Evolutionary conservation across 2,797 vertebrate genomes (phyloP).

Genomic region (Gymnothorax javanicus): DNA sequence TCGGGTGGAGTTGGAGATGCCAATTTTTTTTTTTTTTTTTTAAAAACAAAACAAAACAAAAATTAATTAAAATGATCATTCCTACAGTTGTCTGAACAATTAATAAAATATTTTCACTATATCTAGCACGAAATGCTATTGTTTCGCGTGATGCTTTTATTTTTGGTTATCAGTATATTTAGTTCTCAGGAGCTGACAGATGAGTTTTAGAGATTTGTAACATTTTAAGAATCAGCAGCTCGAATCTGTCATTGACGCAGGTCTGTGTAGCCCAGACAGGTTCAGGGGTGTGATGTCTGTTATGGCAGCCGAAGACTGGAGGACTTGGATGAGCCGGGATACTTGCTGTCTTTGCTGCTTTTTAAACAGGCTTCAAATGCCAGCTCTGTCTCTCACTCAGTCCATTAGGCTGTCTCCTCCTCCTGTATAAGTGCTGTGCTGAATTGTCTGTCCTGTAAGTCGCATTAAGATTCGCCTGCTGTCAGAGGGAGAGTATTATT

Average conservation of each 20-base stretch:
- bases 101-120: neutral
- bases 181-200: neutral
- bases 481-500: constrained; percentile 1
- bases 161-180: neutral
- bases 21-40: no score
- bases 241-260: neutral
- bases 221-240: neutral
- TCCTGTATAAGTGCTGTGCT: neutral
- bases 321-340: neutral
- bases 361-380: neutral
- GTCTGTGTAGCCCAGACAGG: neutral
- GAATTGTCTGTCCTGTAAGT: neutral
- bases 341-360: neutral
- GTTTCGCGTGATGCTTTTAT: neutral
- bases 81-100: neutral
- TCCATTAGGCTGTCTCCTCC: neutral
- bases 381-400: neutral
- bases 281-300: neutral
- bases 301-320: neutral
- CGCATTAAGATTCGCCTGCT: neutral
- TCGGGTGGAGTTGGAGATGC: no score
- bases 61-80: neutral
- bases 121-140: no score
- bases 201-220: neutral
- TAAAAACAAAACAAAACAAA: no score